A percentile compares a stretch with the other conserved stretches of the same genome.
These are phyloP conservation scores for Accipiter badius DNA, from an alignment of 2,797 vertebrate genomes.

Conservation along the genomic window DNA sequence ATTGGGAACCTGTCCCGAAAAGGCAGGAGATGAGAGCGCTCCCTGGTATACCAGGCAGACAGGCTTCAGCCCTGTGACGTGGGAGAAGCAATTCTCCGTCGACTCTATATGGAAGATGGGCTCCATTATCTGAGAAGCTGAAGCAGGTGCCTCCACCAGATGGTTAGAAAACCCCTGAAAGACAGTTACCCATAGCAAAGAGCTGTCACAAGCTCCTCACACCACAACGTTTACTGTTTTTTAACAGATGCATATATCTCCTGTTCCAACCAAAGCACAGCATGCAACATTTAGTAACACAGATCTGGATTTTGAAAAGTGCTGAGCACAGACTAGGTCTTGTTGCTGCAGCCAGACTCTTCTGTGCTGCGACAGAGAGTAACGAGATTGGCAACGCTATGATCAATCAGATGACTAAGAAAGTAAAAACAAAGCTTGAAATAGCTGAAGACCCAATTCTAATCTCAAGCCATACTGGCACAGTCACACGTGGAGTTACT, in stretches of 20 bases:
- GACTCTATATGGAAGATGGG: background rate
- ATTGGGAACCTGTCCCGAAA: background rate
- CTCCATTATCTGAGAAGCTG: background rate
- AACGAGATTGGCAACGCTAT: background rate
- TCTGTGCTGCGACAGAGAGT: fast-evolving
- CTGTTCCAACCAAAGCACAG: background rate
- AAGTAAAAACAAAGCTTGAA: background rate
- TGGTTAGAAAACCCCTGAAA: background rate
- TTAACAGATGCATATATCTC: background rate
- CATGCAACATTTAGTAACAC: background rate
- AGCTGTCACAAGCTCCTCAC: background rate
- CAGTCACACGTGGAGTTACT: background rate
- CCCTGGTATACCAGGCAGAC: background rate
- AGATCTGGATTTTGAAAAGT: background rate
- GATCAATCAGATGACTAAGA: background rate
- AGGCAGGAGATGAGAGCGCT: background rate
- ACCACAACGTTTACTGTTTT: background rate
- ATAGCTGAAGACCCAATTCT: background rate
- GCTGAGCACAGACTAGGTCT: background rate
- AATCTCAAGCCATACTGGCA: background rate
- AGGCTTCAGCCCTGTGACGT: background rate
- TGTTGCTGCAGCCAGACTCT: background rate
- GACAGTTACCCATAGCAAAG: background rate
- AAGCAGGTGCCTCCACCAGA: background rate
- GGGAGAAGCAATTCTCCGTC: background rate